Percentiles rank a stretch among this genome's conserved stretches.
Conservation (phyloP, 2,888 invertebrate genomes). For the Drepanosiphum platanoidis region DNA sequence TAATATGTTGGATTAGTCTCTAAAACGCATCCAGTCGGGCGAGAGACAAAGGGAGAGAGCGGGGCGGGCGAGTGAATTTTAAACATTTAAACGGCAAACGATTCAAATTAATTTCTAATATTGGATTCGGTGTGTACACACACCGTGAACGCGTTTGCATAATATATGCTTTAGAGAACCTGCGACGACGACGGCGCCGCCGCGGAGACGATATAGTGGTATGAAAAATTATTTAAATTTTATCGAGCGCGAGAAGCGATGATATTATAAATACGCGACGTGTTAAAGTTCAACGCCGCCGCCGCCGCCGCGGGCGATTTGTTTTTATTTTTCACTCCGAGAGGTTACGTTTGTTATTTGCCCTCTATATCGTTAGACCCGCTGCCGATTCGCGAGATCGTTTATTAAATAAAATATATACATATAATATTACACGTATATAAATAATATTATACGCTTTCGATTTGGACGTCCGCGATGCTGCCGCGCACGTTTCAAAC, state of each 20-base stretch:
- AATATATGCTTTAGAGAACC: too few species aligned
- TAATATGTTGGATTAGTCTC: conserved; percentile 3
- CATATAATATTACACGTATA: too few species aligned
- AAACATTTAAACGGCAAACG: background rate
- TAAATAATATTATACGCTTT: too few species aligned
- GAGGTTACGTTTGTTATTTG: background rate
- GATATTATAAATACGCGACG: background rate
- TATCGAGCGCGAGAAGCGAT: background rate
- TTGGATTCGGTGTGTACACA: background rate
- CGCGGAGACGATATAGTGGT: background rate
- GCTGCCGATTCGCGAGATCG: background rate
- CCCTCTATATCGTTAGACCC: too few species aligned
- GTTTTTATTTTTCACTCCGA: background rate
- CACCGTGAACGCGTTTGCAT: background rate
- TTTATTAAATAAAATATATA: too few species aligned
- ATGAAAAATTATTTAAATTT: background rate
- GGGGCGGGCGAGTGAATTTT: background rate
- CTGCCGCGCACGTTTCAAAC: background rate
- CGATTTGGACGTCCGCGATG: background rate
- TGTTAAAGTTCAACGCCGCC: background rate
- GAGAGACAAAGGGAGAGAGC: background rate
- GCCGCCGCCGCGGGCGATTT: background rate
- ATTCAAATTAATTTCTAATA: background rate
- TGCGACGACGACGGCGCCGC: too few species aligned
- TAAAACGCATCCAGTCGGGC: background rate